phyloP scores from a whole-genome alignment of 2,888 invertebrate species.

The Alloscopus bannaensis region DNA sequence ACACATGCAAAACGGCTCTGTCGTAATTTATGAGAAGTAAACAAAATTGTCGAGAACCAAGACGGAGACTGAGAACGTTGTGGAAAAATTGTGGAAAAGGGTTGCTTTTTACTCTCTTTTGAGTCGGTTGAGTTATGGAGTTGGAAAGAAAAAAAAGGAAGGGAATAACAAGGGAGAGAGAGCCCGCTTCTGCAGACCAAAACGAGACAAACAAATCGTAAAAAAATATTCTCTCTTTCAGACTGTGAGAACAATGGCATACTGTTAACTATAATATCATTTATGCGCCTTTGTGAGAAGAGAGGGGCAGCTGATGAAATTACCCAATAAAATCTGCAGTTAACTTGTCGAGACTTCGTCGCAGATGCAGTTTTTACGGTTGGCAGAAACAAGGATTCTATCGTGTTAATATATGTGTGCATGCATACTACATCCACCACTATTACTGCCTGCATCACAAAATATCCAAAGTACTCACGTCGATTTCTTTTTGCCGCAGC shows the following conservation, averaged over 20 bases:
- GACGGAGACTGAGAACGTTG: not conserved
- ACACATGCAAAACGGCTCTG: not conserved
- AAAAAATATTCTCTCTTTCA: slow-evolving; percentile 33
- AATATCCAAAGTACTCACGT: too few species aligned
- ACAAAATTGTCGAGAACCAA: not conserved
- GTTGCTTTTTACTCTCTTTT: not conserved
- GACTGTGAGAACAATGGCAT: slow-evolving; percentile 27
- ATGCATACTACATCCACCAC: too few species aligned
- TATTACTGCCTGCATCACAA: too few species aligned
- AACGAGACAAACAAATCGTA: slow-evolving; percentile 59
- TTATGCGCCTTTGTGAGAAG: not conserved
- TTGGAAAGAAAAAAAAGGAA: slow-evolving; percentile 1
- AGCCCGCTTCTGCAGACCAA: slow-evolving; percentile 16
- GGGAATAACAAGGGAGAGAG: not conserved
- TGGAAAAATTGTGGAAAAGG: slow-evolving; percentile 8
- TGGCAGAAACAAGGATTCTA: slow-evolving; percentile 19
- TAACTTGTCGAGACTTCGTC: slow-evolving; percentile 41
- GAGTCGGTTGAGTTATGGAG: slow-evolving; percentile 7
- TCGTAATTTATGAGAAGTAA: slow-evolving; percentile 11
- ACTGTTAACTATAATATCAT: slow-evolving; percentile 5
- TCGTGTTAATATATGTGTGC: not conserved
- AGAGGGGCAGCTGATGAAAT: slow-evolving; percentile 45
- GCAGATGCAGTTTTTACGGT: slow-evolving; percentile 44
- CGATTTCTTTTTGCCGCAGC: not conserved
- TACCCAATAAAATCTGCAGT: slow-evolving; percentile 44